These are phyloP conservation scores for Daubentonia madagascariensis DNA, from an alignment of 2,113 vertebrate species.

Conservation along the genomic window DNA sequence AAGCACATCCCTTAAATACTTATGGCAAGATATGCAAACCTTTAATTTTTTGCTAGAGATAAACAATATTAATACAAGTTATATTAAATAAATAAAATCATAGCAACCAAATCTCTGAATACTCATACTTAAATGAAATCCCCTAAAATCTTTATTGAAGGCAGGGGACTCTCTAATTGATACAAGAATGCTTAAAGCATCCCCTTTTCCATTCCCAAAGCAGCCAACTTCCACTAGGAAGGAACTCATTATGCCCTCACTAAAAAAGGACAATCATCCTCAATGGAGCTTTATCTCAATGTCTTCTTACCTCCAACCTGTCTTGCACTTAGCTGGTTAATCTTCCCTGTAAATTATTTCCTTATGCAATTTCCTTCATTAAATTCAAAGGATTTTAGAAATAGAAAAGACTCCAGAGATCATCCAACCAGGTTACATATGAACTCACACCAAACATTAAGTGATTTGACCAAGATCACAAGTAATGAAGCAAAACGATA, in stretches of 20 bases:
- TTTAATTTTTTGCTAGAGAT: background rate
- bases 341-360: background rate
- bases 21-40: background rate
- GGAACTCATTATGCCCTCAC: background rate
- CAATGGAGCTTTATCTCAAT: background rate
- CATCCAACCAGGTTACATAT: background rate
- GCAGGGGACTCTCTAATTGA: background rate
- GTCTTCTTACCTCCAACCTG: background rate
- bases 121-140: background rate
- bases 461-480: background rate
- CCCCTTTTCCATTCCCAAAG: background rate
- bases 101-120: background rate
- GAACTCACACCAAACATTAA: slow-evolving; percentile 7
- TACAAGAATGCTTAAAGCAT: background rate
- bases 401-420: background rate
- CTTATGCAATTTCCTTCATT: background rate
- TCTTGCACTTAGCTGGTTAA: background rate
- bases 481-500: background rate
- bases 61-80: background rate
- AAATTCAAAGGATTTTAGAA: slow-evolving; percentile 21
- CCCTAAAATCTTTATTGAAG: background rate
- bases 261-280: background rate
- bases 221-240: background rate
- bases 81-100: background rate
- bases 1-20: background rate